Base-by-base conservation (phyloP, 2,113 vertebrate species). In the Sapayoa aenigma region DNA sequence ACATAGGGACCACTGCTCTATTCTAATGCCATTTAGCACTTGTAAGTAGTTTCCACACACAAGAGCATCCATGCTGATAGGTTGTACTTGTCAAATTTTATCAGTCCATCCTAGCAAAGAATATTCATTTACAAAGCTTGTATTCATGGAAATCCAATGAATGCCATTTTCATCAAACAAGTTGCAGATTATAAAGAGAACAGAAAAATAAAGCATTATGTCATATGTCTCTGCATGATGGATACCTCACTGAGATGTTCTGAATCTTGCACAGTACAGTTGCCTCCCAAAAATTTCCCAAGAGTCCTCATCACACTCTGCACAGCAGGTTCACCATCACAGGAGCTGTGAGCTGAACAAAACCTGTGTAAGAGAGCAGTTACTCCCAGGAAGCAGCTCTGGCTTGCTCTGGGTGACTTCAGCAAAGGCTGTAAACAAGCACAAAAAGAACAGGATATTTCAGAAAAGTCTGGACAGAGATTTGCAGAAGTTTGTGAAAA, bases 321-420 rank as follows among this genome's bases (percentile, higher is more conserved):
- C n/a, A 99, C 97, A n/a, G 98, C 98, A 50, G 98, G 96, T 13
- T 98, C 89, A 17, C 33, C 76, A 46, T 37, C 92, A 67, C 99
- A 99, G 52, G 96, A 93, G 20, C n/a, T 67, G 4, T 63, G 85
- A 77, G 41, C 91, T 41, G 90, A 97, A 83, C 99, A 99, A 93
- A 99, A 93, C 42, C 97, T 97, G 69, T 99, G 94, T 39, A 98
- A 65, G 39, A 99, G 95, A 66, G 98, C 97, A 7, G 98, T 98
- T 69, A 98, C 81, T 52, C 96, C 97, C 53, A 99, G 94, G 83
- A 98, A 96, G 12, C 97, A 96, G 47, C 98, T 97, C 55, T 97
- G 91, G 42, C 95, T 95, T 58, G 98, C 58, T 92, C 90, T 91
- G 2, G 97, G 96, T 74, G 96, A 84, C 73, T 97, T 90, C 89